Percentiles rank a stretch among this genome's conserved stretches.
phyloP scores from a whole-genome alignment of 2,888 invertebrate species.

The Caenorhabditis afra region DNA sequence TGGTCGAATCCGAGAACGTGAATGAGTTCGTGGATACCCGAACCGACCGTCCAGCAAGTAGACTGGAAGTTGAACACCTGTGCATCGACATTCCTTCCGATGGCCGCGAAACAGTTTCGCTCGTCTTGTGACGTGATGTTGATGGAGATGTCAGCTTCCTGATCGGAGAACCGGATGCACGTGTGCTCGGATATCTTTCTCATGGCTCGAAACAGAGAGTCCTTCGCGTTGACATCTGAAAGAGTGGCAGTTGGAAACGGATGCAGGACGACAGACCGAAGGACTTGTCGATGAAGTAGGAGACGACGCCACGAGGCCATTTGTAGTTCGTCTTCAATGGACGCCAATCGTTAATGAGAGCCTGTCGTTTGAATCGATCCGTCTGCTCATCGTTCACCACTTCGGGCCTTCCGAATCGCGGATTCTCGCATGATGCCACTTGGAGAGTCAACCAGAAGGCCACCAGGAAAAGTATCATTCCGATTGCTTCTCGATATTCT shows the following conservation, averaged over 20 bases:
- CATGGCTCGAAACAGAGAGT: conserved; percentile 22
- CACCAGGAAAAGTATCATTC: too few species aligned
- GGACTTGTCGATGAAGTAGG: not conserved
- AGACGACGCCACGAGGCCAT: not conserved
- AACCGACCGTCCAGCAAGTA: conserved; percentile 7
- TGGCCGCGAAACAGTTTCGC: conserved; percentile 11
- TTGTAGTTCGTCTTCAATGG: not conserved
- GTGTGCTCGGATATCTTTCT: conserved; percentile 19
- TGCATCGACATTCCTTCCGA: conserved; percentile 2
- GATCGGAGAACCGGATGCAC: conserved; percentile 24
- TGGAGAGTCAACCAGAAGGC: too few species aligned
- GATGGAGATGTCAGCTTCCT: conserved; percentile 1
- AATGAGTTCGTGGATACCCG: conserved; percentile 33
- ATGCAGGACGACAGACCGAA: not conserved
- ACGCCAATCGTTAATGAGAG: too few species aligned
- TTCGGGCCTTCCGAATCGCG: too few species aligned
- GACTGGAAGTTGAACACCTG: conserved; percentile 14
- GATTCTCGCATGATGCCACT: too few species aligned
- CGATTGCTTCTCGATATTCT: too few species aligned
- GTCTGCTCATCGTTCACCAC: too few species aligned
- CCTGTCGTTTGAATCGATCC: not conserved
- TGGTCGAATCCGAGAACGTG: conserved; percentile 39
- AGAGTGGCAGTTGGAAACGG: not conserved
- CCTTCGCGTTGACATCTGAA: conserved; percentile 15
- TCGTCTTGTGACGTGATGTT: not conserved